Percentiles rank a stretch among this genome's conserved stretches.
phyloP scores from a whole-genome alignment of 2,113 vertebrate genomes.

The Siniperca chuatsi region DNA sequence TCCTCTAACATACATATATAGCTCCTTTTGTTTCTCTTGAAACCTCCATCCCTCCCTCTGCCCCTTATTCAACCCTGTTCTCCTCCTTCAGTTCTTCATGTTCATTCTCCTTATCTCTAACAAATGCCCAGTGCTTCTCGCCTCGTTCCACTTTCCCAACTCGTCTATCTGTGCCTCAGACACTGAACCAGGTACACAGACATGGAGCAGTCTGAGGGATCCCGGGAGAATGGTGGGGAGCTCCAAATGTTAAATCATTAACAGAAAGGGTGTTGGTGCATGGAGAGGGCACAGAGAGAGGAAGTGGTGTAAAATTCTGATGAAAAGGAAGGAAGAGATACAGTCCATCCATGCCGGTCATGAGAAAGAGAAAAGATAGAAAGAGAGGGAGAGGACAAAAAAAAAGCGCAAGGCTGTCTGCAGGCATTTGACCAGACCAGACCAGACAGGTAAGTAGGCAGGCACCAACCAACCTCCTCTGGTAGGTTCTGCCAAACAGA shows the following conservation, averaged over 20 bases:
- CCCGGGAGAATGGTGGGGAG: slow-evolving; percentile 26
- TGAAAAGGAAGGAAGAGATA: slow-evolving; percentile 48
- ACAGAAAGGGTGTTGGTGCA: slow-evolving; percentile 50
- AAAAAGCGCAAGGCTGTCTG: slow-evolving; percentile 72
- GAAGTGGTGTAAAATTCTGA: slow-evolving; percentile 54
- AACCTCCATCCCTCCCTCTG: slow-evolving; percentile 31
- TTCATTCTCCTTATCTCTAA: slow-evolving; percentile 6
- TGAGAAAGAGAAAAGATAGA: slow-evolving; percentile 65
- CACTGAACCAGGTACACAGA: slow-evolving; percentile 43
- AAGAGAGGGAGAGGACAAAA: not conserved
- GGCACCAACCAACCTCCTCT: slow-evolving; percentile 88
- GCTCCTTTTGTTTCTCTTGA: slow-evolving; percentile 43
- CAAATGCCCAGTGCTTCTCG: slow-evolving; percentile 17
- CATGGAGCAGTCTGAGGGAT: slow-evolving; percentile 40
- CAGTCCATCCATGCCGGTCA: slow-evolving; percentile 77
- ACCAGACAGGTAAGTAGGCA: slow-evolving; percentile 80
- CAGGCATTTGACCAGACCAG: slow-evolving; percentile 77
- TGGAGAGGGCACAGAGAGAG: slow-evolving; percentile 55
- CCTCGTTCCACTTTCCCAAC: slow-evolving; percentile 30
- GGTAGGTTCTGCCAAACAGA: slow-evolving; percentile 86
- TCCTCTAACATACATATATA: slow-evolving; percentile 34
- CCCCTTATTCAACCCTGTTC: slow-evolving; percentile 10
- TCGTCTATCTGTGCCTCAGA: slow-evolving; percentile 34
- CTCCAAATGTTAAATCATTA: slow-evolving; percentile 35
- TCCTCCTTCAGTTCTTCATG: slow-evolving; percentile 11